phyloP scores from a whole-genome alignment of 2,888 invertebrate species.

The Heliconius sara region DNA sequence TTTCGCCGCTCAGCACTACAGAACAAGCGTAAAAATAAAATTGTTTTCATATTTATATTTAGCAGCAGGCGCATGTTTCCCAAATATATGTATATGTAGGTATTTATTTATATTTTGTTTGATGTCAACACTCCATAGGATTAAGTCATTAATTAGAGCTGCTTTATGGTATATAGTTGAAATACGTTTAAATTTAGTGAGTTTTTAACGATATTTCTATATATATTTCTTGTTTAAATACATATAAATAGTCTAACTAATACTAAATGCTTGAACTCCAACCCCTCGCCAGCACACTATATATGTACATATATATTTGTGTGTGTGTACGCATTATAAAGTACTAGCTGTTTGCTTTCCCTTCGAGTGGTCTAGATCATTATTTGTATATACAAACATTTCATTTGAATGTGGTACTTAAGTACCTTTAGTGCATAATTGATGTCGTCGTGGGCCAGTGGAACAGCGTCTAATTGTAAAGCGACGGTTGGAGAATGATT shows the following conservation, averaged over 20 bases:
- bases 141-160: slow-evolving; percentile 33
- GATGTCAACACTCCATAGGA: slow-evolving; percentile 36
- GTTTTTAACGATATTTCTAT: neutral
- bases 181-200: neutral
- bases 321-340: neutral
- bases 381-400: slow-evolving; percentile 13
- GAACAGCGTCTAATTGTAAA: neutral
- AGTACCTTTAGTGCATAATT: neutral
- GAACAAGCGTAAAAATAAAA: neutral
- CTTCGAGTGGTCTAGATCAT: slow-evolving; percentile 13
- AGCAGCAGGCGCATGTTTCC: neutral
- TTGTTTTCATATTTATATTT: neutral
- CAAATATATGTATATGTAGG: neutral
- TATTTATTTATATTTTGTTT: slow-evolving; percentile 36
- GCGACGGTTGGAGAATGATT: no score
- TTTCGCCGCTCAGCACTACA: neutral
- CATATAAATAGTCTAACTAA: neutral
- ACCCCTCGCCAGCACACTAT: neutral
- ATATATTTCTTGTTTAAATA: neutral
- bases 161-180: slow-evolving; percentile 8
- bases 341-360: neutral
- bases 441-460: neutral
- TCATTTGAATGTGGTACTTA: neutral
- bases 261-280: neutral
- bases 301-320: neutral